Conservation (phyloP, 2,113 vertebrate genomes). For the Nestor notabilis region DNA sequence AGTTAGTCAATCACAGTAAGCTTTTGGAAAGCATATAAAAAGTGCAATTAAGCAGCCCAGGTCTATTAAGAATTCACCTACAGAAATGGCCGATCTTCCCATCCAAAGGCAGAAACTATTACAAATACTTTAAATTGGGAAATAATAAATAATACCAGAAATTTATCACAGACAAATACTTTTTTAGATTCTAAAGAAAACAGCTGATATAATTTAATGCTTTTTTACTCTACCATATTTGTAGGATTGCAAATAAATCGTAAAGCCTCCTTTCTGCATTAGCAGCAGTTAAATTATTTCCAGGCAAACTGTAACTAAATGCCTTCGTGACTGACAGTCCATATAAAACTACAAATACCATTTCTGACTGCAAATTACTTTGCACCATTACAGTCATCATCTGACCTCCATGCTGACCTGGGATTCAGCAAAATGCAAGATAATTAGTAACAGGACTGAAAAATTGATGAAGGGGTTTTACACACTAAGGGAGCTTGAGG, state of each 20-base stretch:
- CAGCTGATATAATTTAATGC: accelerated
- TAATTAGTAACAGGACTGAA: not conserved
- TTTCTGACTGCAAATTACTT: not conserved
- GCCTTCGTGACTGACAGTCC: not conserved
- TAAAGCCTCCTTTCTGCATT: not conserved
- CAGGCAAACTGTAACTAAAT: not conserved
- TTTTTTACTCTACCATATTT: not conserved
- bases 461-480: not conserved
- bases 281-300: not conserved
- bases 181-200: not conserved
- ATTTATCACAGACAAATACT: not conserved
- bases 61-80: not conserved
- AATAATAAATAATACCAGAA: not conserved
- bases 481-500: not conserved
- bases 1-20: not conserved
- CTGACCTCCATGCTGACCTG: not conserved
- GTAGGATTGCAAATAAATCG: not conserved
- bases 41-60: not conserved
- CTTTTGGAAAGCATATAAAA: not conserved
- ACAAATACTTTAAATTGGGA: not conserved
- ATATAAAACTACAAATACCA: not conserved
- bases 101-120: not conserved
- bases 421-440: not conserved
- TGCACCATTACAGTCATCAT: not conserved
- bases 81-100: not conserved